Evolutionary conservation across 1,140 invertebrate species (phyloP), one percentile per base, ranked within the genome.

Genomic region (Microvelia longipes): DNA sequence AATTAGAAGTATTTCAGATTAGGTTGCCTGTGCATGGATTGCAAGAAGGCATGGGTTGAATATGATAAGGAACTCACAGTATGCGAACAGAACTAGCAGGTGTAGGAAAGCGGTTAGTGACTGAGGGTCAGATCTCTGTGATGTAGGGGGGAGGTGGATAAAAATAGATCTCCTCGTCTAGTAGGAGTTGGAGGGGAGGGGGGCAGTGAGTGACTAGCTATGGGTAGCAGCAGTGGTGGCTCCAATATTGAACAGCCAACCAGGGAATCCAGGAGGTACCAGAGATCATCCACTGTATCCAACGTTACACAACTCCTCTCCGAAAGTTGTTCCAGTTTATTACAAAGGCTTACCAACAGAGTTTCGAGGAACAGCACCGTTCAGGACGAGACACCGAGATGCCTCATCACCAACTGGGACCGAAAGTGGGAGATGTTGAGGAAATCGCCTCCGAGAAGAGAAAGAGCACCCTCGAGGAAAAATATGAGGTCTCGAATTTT

Each of bases 291-390:
- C 29, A 90, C 89, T 29, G 90, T 89, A 19, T 83, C 86, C 13
- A 92, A 90, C 80, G 90, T 93, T 69, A 90, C 90, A 64, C 91
- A 93, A 78, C 80, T 93, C 72, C 80, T 93, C 70, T 89, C 85
- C 67, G 90, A 93, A 75, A 91, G 90, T 70, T 93, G 90, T 79
- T 88, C 89, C 72, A 93, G 85, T 79, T 83, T 93, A 28, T 82
- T 93, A 69, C 90, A 92, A 74, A 82, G 90, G 65, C 80, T 93
- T 73, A 88, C 89, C 0, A 86, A 87, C 30, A 77, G 82, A 30
- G 84, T 86, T 1, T 83, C 35, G 90, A 29, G 89, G 89, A 29
- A 88, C 88, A 14, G 91, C 85, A 50, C 83, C 74, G 60, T 60
- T 65, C 66, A 14, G 67, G 63, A 70, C 72, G 29, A n/a, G 68